phyloP scores from a whole-genome alignment of 1,140 invertebrate genomes.

The Arctopsyche grandis region DNA sequence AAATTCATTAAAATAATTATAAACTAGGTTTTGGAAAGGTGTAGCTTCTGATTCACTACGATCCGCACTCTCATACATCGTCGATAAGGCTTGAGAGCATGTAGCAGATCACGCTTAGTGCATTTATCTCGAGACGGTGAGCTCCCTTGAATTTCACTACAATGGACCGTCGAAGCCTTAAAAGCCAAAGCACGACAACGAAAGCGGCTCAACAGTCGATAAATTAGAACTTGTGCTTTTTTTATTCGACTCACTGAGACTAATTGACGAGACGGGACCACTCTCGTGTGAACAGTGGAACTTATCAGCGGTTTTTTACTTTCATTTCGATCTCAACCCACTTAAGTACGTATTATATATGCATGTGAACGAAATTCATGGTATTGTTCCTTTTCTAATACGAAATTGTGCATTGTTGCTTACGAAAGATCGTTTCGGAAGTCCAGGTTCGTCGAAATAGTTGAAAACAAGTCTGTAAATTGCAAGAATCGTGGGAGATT shows the following conservation, averaged over 20 bases:
- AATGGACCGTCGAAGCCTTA: conserved; percentile 20
- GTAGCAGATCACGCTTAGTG: too few species aligned
- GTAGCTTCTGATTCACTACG: too few species aligned
- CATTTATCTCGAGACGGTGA: background rate
- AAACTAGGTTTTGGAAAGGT: too few species aligned
- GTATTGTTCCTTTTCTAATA: too few species aligned
- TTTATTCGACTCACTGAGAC: background rate
- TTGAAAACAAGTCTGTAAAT: conserved; percentile 43
- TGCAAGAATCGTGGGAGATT: conserved; percentile 43
- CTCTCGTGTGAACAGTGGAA: conserved; percentile 4
- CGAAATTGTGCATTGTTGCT: too few species aligned
- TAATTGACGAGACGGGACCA: background rate
- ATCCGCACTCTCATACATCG: too few species aligned
- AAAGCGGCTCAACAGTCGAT: background rate
- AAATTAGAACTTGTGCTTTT: background rate
- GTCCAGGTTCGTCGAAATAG: too few species aligned
- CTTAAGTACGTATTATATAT: background rate
- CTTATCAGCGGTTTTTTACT: conserved; percentile 2
- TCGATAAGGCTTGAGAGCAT: too few species aligned
- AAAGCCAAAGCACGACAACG: conserved; percentile 9
- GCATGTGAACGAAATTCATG: too few species aligned
- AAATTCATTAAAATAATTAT: too few species aligned
- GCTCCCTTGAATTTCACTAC: background rate
- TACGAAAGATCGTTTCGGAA: too few species aligned
- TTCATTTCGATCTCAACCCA: background rate